Evolutionary conservation across 1,140 invertebrate genomes (phyloP), one percentile per base, ranked within the genome.

Genomic region (Drosophila elegans): DNA sequence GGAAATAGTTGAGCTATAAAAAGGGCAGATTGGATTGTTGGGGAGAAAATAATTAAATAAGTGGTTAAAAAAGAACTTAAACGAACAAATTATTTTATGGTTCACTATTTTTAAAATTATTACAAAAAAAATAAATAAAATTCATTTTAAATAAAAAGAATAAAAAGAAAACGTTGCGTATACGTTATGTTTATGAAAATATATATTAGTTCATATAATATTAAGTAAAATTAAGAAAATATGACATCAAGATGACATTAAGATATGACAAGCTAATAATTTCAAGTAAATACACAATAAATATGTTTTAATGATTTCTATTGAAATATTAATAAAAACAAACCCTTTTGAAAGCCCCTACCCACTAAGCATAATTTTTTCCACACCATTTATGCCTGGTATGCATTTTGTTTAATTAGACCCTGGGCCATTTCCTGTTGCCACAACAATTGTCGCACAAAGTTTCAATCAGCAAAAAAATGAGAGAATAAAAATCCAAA

Each of bases 401-500:
- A 36, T n/a, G 56, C 45, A 63, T 73, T 80, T 68, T 59, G 77
- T 74, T 85, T 85, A 76, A 85, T 84, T 80, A 80, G 63, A 72
- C 68, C 49, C 56, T 57, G 41, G 41, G n/a, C 64, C 51, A 77
- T 77, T 80, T 61, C 53, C 85, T 75, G 64, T 79, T 79, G 88
- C 85, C 83, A 57, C 83, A 88, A 83, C 86, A 83, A 86, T 79
- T 86, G 83, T 86, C 83, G 75, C 83, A 83, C 55, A 69, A 85
- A 86, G 78, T 84, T 84, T 81, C 78, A 82, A 86, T 78, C 79
- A 69, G 63, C 49, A 63, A 72, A 72, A 51, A 71, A 71, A 54
- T 21, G 6, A 13, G 4, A 12, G 52, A 42, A 21, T 21, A 57
- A 38, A 41, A 39, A 32, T 36, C 29, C 34, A 1, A 57, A 61